These are phyloP conservation scores for Callyntrura guangdongensis DNA, from an alignment of 2,888 invertebrate genomes.

Conservation along the genomic window DNA sequence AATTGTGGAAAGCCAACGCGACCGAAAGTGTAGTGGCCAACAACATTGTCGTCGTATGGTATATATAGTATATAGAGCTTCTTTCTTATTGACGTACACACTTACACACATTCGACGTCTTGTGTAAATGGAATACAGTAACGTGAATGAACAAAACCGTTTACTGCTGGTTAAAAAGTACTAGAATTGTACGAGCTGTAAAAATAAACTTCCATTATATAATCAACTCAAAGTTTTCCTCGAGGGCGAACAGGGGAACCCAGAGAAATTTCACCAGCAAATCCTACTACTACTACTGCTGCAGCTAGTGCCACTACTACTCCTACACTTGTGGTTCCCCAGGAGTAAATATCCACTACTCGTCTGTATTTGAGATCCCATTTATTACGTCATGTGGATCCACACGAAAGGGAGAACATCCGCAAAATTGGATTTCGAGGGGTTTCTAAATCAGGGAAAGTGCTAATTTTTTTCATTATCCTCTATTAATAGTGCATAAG, in stretches of 20 bases:
- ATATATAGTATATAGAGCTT: no score
- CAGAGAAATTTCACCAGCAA: background rate
- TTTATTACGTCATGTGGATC: conserved; percentile 22
- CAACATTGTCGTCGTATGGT: background rate
- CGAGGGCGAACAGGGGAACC: background rate
- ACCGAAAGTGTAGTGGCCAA: conserved; percentile 16
- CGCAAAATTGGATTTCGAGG: conserved; percentile 39
- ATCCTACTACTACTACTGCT: conserved; percentile 31
- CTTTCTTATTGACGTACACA: conserved; percentile 2
- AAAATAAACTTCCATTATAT: conserved; percentile 41
- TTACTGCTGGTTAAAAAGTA: conserved; percentile 33
- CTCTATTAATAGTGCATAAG: conserved; percentile 39
- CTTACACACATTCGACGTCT: background rate
- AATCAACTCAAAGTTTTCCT: background rate
- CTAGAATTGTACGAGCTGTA: background rate
- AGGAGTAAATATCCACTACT: conserved; percentile 25
- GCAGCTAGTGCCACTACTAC: no score
- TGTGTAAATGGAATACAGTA: conserved; percentile 25
- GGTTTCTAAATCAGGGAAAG: conserved; percentile 52
- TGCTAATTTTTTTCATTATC: conserved; percentile 50
- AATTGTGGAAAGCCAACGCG: background rate
- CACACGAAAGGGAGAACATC: conserved; percentile 18
- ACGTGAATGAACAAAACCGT: background rate
- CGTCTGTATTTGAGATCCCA: conserved; percentile 31
- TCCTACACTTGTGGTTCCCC: background rate